Evolutionary conservation across 2,797 vertebrate species (phyloP).

Genomic region (Cirrhinus mrigala): DNA sequence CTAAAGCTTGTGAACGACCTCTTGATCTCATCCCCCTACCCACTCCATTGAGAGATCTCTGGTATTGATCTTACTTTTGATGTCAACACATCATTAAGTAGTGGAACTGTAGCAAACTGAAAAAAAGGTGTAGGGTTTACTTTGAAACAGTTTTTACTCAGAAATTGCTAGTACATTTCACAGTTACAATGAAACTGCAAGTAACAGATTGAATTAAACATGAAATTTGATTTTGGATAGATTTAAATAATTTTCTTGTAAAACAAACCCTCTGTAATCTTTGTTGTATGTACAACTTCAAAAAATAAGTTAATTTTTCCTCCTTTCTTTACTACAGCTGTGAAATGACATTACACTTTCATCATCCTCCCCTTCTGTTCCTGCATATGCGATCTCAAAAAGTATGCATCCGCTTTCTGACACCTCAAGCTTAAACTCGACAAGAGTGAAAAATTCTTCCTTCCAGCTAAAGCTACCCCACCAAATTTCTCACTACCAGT

Average conservation of each 20-base stretch:
- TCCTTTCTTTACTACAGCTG: neutral
- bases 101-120: neutral
- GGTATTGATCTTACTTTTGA: neutral
- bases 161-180: neutral
- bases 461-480: neutral
- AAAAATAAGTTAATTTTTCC: neutral
- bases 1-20: neutral
- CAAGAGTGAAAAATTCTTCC: conserved; percentile 3
- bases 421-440: neutral
- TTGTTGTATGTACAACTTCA: neutral
- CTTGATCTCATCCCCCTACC: neutral
- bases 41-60: neutral
- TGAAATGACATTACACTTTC: neutral
- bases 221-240: neutral
- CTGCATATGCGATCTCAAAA: neutral
- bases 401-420: neutral
- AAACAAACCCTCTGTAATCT: no score
- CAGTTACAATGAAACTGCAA: neutral
- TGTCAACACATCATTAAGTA: neutral
- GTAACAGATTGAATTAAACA: neutral
- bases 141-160: neutral
- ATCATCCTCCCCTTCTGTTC: neutral
- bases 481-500: neutral
- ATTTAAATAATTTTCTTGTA: neutral
- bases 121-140: neutral